Evolutionary conservation across 2,797 vertebrate species (phyloP).

Genomic region (Thunnus albacares): DNA sequence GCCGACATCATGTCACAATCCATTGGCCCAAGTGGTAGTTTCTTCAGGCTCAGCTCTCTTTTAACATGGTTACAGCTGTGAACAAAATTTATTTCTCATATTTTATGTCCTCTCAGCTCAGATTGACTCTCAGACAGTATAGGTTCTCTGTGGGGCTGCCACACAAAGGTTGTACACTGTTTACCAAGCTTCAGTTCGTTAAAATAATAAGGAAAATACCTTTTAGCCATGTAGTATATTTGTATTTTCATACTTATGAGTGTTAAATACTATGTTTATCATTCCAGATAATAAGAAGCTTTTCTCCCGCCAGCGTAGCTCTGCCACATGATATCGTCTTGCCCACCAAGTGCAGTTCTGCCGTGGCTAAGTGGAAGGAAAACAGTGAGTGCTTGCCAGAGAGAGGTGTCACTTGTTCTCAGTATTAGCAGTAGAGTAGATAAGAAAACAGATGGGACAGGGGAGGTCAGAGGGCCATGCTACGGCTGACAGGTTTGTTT

Average conservation of each 20-base stretch:
- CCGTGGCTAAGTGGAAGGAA: conserved; percentile 77
- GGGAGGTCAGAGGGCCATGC: conserved; percentile 85
- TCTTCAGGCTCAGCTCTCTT: conserved; percentile 17
- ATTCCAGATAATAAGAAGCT: conserved; percentile 22
- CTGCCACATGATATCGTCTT: conserved; percentile 41
- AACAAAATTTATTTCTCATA: no score
- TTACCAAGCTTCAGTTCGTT: not conserved
- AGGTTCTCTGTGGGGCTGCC: not conserved
- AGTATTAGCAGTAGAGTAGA: conserved; percentile 84
- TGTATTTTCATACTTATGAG: conserved; percentile 7
- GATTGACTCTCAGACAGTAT: not conserved
- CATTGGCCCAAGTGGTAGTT: conserved; percentile 7
- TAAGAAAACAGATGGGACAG: conserved; percentile 88
- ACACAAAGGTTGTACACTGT: not conserved
- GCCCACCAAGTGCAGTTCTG: conserved; percentile 41
- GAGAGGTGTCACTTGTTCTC: conserved; percentile 86
- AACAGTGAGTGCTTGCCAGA: conserved; percentile 72
- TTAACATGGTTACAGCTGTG: not conserved
- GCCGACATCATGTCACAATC: conserved; percentile 24
- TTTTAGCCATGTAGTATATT: conserved; percentile 2
- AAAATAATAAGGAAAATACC: conserved; percentile 9
- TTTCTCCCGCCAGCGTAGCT: conserved; percentile 18
- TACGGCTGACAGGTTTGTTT: conserved; percentile 85
- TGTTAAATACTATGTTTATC: conserved; percentile 20
- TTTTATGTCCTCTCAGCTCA: not conserved